These are phyloP conservation scores for Lochmaea crataegi DNA, from an alignment of 2,888 invertebrate genomes.

Conservation along the genomic window DNA sequence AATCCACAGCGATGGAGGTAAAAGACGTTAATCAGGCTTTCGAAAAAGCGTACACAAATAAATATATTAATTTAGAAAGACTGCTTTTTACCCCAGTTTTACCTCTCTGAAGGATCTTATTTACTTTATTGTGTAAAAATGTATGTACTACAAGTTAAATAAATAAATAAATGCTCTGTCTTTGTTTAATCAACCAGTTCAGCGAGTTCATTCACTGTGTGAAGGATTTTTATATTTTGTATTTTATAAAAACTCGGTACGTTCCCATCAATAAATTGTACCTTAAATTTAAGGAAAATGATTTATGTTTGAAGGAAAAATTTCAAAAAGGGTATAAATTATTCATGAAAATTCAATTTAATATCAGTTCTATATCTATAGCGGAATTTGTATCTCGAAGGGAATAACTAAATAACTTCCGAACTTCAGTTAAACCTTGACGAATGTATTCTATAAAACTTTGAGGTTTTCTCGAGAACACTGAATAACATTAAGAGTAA, in stretches of 20 bases:
- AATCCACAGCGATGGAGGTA: no score
- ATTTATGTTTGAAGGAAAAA: conserved; percentile 1
- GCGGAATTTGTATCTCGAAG: conserved; percentile 6
- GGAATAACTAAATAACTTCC: conserved; percentile 7
- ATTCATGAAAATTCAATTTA: conserved; percentile 10
- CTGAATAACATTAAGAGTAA: not conserved
- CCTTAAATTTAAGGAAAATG: not conserved
- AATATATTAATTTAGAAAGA: no score
- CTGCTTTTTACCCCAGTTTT: no score
- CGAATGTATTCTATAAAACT: not conserved
- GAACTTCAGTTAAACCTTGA: not conserved
- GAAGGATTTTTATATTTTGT: not conserved
- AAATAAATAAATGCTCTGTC: no score
- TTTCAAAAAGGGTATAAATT: not conserved
- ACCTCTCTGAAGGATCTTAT: no score
- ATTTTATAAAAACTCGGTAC: not conserved
- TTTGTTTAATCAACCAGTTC: no score
- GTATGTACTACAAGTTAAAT: no score
- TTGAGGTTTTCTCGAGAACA: not conserved
- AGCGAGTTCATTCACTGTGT: no score
- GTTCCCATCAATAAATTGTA: not conserved
- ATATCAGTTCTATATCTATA: conserved; percentile 2
- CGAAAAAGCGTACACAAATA: no score
- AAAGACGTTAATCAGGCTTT: no score
- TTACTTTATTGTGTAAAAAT: no score